Evolutionary conservation across 2,113 vertebrate genomes (phyloP).

Genomic region (Nannobrachium achirus): DNA sequence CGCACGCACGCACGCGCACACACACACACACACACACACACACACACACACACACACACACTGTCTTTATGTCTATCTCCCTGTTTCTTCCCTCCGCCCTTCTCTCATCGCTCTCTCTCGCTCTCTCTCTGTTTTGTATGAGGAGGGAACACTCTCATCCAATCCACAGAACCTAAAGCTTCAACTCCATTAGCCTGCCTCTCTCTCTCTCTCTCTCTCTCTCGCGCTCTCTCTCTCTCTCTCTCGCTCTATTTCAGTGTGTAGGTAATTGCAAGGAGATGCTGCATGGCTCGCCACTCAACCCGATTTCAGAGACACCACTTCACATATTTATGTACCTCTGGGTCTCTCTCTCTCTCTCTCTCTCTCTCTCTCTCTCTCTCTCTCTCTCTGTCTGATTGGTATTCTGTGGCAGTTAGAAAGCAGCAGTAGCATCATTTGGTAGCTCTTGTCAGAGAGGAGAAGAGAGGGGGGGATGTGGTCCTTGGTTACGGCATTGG

Average conservation of each 20-base stretch:
- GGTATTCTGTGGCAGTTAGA: conserved; percentile 55
- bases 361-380: neutral
- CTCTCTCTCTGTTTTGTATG: conserved; percentile 1
- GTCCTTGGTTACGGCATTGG: conserved; percentile 43
- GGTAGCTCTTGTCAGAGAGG: conserved; percentile 37
- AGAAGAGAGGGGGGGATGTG: neutral
- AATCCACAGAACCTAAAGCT: too few species aligned
- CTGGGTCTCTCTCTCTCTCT: conserved; percentile 7
- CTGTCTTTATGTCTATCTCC: too few species aligned
- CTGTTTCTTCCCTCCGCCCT: too few species aligned
- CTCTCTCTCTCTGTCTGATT: conserved; percentile 33
- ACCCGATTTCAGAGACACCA: conserved; percentile 19
- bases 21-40: neutral
- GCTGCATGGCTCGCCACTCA: conserved; percentile 29
- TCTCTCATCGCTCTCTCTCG: neutral
- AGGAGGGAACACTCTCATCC: conserved; percentile 15
- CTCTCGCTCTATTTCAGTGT: neutral
- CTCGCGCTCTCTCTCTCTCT: conserved; percentile 5
- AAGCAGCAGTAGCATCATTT: conserved; percentile 45
- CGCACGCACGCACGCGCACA: neutral
- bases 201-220: conserved; percentile 22
- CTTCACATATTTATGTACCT: conserved; percentile 51
- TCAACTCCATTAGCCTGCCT: neutral
- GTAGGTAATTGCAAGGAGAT: conserved; percentile 51
- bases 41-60: too few species aligned